phyloP scores from a whole-genome alignment of 2,113 vertebrate species.

The Uria lomvia region DNA sequence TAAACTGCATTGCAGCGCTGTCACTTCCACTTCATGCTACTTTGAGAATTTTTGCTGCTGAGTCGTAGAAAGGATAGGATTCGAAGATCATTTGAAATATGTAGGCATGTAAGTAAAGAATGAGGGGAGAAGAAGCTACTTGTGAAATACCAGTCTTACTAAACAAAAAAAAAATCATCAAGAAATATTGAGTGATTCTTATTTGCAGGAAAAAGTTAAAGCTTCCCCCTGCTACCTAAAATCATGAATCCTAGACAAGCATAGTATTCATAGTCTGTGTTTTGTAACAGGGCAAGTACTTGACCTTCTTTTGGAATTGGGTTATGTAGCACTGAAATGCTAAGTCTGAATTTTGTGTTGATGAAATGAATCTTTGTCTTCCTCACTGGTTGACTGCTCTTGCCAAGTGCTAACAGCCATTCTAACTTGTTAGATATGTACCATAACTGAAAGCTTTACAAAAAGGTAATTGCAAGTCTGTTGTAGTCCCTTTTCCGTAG shows the following conservation, averaged over 20 bases:
- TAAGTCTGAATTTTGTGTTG: background rate
- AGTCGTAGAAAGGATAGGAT: background rate
- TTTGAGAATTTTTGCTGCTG: background rate
- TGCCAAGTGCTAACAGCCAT: background rate
- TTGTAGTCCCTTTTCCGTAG: background rate
- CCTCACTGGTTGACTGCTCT: background rate
- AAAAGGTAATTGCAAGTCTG: background rate
- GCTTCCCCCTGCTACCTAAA: background rate
- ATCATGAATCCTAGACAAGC: background rate
- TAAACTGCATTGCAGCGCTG: background rate
- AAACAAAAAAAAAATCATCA: background rate
- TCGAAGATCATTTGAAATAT: background rate
- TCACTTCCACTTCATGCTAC: constrained; percentile 30
- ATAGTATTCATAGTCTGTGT: background rate
- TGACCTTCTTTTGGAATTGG: background rate
- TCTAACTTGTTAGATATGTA: background rate
- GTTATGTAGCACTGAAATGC: background rate
- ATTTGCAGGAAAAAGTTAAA: background rate
- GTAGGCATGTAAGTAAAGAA: background rate
- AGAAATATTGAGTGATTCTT: background rate
- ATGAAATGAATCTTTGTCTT: background rate
- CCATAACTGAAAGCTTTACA: background rate
- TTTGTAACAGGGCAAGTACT: background rate
- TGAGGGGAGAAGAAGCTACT: background rate
- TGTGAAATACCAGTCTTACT: background rate